phyloP scores from a whole-genome alignment of 64 coral and sea anemone species.

The Montipora capricornis region DNA sequence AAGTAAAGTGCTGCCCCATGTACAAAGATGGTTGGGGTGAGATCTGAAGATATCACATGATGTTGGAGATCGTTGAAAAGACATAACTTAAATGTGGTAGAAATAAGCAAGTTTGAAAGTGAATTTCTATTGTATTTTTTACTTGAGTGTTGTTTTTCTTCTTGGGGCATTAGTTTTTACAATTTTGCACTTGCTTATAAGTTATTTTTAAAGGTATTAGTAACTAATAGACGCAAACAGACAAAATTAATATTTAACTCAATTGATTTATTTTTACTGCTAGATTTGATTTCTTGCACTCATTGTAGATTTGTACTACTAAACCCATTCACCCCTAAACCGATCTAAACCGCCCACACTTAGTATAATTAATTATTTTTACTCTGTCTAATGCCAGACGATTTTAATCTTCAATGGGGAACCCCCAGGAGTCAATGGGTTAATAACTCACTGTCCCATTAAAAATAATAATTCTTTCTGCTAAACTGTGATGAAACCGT shows the following conservation, averaged over 20 bases:
- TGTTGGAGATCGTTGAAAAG: constrained; percentile 5
- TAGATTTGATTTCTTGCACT: background rate
- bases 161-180: background rate
- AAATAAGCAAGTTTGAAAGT: background rate
- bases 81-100: background rate
- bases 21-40: constrained; percentile 3
- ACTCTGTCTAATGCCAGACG: too few relatives aligned
- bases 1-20: constrained; percentile 16
- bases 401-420: too few relatives aligned
- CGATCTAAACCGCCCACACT: too few relatives aligned
- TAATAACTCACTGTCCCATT: background rate
- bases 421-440: too few relatives aligned
- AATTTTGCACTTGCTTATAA: background rate
- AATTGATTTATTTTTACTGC: constrained; percentile 7
- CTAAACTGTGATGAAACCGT: background rate
- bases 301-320: background rate
- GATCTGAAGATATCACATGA: constrained; percentile 11
- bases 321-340: too few relatives aligned
- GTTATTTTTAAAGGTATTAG: background rate
- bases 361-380: too few relatives aligned
- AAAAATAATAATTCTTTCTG: background rate
- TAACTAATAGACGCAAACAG: background rate
- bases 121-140: constrained; percentile 1
- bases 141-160: background rate
- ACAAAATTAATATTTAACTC: background rate